Evolutionary conservation across 2,113 vertebrate species (phyloP).

Genomic region (Poecile atricapillus): DNA sequence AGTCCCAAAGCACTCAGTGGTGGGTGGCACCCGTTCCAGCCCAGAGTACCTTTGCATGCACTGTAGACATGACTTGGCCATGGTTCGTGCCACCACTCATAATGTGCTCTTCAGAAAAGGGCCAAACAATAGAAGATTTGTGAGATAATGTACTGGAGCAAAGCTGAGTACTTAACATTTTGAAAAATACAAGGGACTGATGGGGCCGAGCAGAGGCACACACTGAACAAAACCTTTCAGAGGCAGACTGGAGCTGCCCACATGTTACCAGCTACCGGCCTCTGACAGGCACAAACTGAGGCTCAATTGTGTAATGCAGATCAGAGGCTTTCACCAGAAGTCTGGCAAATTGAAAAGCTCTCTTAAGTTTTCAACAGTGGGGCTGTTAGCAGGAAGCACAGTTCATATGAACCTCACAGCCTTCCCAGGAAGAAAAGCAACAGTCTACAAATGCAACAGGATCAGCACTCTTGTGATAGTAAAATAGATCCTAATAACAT

Average conservation of each 20-base stretch:
- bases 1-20: background rate
- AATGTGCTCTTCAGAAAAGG: constrained; percentile 2
- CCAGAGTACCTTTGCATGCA: background rate
- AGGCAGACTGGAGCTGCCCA: constrained; percentile 30
- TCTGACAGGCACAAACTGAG: constrained; percentile 17
- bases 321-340: constrained; percentile 32
- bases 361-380: background rate
- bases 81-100: background rate
- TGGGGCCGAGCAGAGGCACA: background rate
- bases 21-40: background rate
- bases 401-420: background rate
- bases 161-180: constrained; percentile 38
- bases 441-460: background rate
- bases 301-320: background rate
- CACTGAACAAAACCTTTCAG: constrained; percentile 38
- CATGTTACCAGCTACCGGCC: background rate
- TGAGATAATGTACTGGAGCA: constrained; percentile 25
- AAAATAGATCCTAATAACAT: background rate
- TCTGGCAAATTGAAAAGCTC: constrained; percentile 24
- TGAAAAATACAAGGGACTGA: background rate
- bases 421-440: background rate
- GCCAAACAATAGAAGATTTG: constrained; percentile 5
- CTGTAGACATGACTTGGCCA: background rate
- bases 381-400: background rate
- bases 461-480: background rate